These are phyloP conservation scores for Taeniopygia guttata DNA, from an alignment of 2,797 vertebrate species.

Conservation along the genomic window DNA sequence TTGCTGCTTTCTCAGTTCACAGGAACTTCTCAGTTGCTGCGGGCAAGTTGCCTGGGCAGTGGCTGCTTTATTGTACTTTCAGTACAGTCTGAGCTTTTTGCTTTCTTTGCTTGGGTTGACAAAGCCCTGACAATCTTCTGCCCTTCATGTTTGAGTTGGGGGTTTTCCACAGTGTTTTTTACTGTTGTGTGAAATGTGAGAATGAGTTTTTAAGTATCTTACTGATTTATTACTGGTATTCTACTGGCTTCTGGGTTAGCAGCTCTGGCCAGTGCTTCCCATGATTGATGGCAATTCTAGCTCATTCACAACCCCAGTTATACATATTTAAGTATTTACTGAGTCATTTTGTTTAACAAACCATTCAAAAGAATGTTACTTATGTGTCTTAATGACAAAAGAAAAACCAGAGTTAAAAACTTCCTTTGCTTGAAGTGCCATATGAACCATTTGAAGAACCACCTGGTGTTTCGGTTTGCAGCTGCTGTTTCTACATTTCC, in stretches of 20 bases:
- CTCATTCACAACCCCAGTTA: neutral
- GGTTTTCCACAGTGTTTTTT: neutral
- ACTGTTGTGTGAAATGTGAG: neutral
- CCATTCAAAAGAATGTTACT: neutral
- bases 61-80: neutral
- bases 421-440: neutral
- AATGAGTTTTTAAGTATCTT: neutral
- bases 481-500: neutral
- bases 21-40: neutral
- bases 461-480: neutral
- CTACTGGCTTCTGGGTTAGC: neutral
- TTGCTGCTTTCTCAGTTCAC: neutral
- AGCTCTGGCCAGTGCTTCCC: neutral
- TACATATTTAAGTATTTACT: neutral
- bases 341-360: neutral
- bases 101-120: neutral
- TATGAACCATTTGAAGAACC: neutral
- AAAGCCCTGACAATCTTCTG: neutral
- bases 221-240: neutral
- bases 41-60: neutral
- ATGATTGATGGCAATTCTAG: neutral
- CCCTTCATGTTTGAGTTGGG: neutral
- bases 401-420: neutral
- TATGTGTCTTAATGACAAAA: neutral
- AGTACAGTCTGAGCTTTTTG: neutral